phyloP scores from a whole-genome alignment of 2,797 vertebrate genomes.

The Hozukius guyotensis region DNA sequence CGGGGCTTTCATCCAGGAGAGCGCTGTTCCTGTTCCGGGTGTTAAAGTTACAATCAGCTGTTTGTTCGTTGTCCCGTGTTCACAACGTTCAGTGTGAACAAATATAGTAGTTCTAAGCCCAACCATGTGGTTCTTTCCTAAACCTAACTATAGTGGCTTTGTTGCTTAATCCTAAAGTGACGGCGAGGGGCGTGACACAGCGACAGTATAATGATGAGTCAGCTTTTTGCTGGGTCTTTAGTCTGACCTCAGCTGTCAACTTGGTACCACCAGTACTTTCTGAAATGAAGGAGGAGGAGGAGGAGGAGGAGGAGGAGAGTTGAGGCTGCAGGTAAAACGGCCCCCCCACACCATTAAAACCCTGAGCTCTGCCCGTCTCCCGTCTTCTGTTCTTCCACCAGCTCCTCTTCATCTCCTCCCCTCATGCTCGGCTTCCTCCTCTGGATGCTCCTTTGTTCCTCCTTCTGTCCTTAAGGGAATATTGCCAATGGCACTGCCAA shows the following conservation, averaged over 20 bases:
- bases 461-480: slow-evolving; percentile 34
- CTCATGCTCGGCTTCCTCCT: background rate
- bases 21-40: no score
- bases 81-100: no score
- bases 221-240: slow-evolving; percentile 33
- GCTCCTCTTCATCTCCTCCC: slow-evolving; percentile 4
- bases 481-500: slow-evolving; percentile 45
- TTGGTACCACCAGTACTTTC: slow-evolving; percentile 17
- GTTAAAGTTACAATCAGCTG: no score
- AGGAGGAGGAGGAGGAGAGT: background rate
- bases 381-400: background rate
- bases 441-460: background rate
- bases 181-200: no score
- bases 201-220: background rate
- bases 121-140: no score
- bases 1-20: no score
- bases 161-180: no score
- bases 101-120: no score
- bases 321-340: slow-evolving; percentile 25
- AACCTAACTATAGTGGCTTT: no score
- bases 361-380: background rate
- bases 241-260: slow-evolving; percentile 50
- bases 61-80: no score
- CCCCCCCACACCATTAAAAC: background rate
- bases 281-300: slow-evolving; percentile 13